phyloP scores from a whole-genome alignment of 2,797 vertebrate genomes.

The Rallus crepitans region DNA sequence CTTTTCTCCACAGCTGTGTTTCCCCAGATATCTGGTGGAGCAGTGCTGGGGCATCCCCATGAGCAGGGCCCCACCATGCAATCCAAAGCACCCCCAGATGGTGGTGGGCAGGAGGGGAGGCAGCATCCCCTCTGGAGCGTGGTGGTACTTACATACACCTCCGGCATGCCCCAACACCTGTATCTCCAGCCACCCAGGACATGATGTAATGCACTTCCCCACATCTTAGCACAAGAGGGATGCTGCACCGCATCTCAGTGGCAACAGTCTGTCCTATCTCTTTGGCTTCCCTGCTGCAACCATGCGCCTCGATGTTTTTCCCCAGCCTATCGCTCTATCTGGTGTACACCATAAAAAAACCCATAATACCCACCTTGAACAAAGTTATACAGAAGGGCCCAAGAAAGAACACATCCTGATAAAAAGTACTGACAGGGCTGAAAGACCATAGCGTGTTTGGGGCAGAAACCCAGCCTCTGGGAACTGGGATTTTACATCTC shows the following conservation, averaged over 20 bases:
- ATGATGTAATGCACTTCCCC: neutral
- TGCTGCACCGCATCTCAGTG: neutral
- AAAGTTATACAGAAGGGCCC: accelerated
- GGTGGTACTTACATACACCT: accelerated
- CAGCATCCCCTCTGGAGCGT: neutral
- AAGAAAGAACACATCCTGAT: neutral
- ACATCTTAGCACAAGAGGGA: accelerated
- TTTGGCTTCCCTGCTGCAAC: neutral
- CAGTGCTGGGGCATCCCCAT: neutral
- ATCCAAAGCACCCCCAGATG: neutral
- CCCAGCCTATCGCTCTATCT: accelerated
- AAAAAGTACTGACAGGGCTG: neutral
- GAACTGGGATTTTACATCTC: neutral
- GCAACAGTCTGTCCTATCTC: neutral
- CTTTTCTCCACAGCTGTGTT: neutral
- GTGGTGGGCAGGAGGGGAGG: neutral
- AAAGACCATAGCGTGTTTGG: neutral
- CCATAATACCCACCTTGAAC: neutral
- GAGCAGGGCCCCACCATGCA: neutral
- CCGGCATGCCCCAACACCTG: accelerated
- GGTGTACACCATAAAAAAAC: accelerated
- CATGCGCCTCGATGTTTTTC: accelerated
- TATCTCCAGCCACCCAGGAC: accelerated
- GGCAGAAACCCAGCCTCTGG: neutral
- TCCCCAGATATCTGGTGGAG: neutral